These are phyloP conservation scores for Antitype chi DNA, from an alignment of 2,888 invertebrate genomes.

Conservation along the genomic window DNA sequence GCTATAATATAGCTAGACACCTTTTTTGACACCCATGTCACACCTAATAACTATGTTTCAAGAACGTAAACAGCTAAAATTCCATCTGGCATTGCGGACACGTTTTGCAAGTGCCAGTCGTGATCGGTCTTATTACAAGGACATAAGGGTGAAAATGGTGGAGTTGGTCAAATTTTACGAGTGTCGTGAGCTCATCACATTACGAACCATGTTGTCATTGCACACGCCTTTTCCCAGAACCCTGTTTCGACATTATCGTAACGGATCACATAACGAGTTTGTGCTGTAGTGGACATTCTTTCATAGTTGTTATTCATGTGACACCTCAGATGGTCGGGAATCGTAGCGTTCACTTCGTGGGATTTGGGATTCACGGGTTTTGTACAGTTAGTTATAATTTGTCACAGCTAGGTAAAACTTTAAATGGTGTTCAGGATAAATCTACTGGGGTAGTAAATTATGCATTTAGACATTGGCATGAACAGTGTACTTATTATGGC, in stretches of 20 bases:
- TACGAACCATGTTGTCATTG: conserved; percentile 67
- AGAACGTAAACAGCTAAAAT: conserved; percentile 58
- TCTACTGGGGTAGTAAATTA: conserved; percentile 5
- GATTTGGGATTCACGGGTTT: conserved; percentile 38
- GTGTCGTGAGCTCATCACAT: conserved; percentile 64
- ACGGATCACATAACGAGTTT: conserved; percentile 66
- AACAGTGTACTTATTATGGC: neutral
- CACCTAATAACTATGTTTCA: conserved; percentile 58
- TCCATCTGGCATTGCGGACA: conserved; percentile 65
- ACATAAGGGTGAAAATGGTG: conserved; percentile 49
- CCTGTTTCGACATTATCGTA: conserved; percentile 65
- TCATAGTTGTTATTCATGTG: conserved; percentile 62
- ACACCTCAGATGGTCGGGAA: conserved; percentile 58
- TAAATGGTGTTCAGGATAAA: conserved; percentile 9
- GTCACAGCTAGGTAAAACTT: neutral
- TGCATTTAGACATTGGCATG: neutral
- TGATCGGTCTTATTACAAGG: conserved; percentile 35
- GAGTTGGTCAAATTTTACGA: conserved; percentile 26
- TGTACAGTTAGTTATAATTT: conserved; percentile 19
- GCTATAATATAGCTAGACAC: conserved; percentile 1
- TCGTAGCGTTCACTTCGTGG: conserved; percentile 46
- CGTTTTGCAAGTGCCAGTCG: conserved; percentile 49
- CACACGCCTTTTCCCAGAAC: conserved; percentile 72
- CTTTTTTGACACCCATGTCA: conserved; percentile 50
- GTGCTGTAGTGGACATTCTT: conserved; percentile 56